These are phyloP conservation scores for Psilopsiagon aymara DNA, from an alignment of 2,113 vertebrate species.

Conservation along the genomic window DNA sequence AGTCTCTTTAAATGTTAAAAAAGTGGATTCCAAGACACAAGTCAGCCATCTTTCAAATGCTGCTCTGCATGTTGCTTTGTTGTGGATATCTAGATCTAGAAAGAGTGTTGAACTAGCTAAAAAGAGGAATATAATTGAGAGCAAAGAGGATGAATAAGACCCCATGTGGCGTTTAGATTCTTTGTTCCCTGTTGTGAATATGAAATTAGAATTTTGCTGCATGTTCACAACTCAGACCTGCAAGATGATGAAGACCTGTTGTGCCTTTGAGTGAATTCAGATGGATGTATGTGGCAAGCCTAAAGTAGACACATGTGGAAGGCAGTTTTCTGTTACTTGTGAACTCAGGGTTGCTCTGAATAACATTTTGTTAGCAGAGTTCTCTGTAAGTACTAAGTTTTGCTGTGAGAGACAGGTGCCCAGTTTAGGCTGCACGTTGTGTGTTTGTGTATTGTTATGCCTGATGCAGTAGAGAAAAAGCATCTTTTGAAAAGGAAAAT, in stretches of 20 bases:
- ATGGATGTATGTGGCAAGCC: not conserved
- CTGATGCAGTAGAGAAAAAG: not conserved
- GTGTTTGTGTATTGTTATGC: not conserved
- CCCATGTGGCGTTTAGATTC: not conserved
- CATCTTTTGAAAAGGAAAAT: not conserved
- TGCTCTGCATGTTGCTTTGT: not conserved
- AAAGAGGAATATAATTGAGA: not conserved
- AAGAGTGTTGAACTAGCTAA: not conserved
- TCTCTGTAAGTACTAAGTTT: not conserved
- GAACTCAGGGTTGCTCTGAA: not conserved
- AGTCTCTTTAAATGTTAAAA: not conserved
- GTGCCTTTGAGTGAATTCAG: not conserved
- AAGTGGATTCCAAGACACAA: not conserved
- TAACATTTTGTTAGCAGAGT: not conserved
- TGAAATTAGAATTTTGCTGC: not conserved
- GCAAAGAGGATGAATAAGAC: not conserved
- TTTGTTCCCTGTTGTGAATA: not conserved
- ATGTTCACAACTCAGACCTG: not conserved
- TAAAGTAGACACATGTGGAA: not conserved
- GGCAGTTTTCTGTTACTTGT: not conserved
- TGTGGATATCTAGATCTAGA: not conserved
- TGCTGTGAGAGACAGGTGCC: not conserved
- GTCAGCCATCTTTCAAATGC: not conserved
- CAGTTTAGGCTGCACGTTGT: not conserved
- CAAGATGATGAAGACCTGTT: accelerated